phyloP scores from a whole-genome alignment of 2,797 vertebrate genomes.

The Staurois parvus region DNA sequence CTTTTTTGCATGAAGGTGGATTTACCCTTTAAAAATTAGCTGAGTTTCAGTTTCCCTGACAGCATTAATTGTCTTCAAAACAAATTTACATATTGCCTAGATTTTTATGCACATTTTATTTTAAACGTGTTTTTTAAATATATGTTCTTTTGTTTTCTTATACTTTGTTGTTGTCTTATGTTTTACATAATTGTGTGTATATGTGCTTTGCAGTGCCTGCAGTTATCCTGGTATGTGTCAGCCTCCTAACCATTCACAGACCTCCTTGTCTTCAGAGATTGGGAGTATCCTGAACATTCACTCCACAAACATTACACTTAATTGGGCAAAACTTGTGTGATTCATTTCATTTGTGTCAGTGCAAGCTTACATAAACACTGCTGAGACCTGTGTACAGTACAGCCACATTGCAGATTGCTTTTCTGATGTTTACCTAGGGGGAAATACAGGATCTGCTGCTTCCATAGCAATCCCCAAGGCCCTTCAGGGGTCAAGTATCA shows the following conservation, averaged over 20 bases:
- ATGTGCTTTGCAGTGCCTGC: slow-evolving; percentile 9
- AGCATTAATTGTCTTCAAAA: too few relatives aligned
- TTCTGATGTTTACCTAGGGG: slow-evolving; percentile 20
- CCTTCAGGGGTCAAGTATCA: slow-evolving; percentile 16
- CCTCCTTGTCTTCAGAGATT: slow-evolving; percentile 18
- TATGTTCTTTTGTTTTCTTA: too few relatives aligned
- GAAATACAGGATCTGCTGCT: slow-evolving; percentile 35
- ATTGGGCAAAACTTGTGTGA: slow-evolving; percentile 33
- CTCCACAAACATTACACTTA: slow-evolving; percentile 53
- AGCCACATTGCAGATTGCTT: slow-evolving; percentile 26
- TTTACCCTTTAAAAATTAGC: too few relatives aligned
- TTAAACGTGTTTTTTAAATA: too few relatives aligned
- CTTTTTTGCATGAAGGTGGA: too few relatives aligned
- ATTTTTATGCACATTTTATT: too few relatives aligned
- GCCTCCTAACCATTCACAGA: slow-evolving; percentile 44
- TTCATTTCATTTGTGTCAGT: slow-evolving; percentile 34
- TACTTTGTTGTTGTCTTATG: neutral
- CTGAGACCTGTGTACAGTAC: neutral
- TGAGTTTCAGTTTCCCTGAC: too few relatives aligned
- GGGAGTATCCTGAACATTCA: slow-evolving; percentile 10
- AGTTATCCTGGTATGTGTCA: slow-evolving; percentile 4
- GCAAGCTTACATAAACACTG: slow-evolving; percentile 36
- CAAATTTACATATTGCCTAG: too few relatives aligned
- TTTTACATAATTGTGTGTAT: neutral
- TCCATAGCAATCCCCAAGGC: slow-evolving; percentile 18